Conservation (phyloP, 2,797 vertebrate genomes). For the Zonotrichia albicollis region DNA sequence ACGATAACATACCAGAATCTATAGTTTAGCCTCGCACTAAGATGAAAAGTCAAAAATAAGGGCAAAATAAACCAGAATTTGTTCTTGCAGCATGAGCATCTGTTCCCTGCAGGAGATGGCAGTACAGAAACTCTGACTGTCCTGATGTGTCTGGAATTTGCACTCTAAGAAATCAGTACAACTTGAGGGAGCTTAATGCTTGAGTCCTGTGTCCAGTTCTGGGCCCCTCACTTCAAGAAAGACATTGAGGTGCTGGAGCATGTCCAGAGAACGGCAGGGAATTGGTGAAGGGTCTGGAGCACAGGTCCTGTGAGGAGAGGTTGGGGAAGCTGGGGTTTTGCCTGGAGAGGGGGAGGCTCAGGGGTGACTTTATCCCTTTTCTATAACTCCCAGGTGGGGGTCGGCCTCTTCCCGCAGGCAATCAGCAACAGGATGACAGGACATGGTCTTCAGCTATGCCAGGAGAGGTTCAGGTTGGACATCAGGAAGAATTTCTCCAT, state of each 20-base stretch:
- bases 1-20: accelerated
- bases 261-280: background rate
- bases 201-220: background rate
- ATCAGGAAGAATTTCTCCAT: background rate
- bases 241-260: background rate
- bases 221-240: background rate
- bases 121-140: background rate
- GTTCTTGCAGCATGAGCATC: background rate
- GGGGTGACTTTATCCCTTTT: background rate
- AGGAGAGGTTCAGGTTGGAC: background rate
- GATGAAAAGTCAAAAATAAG: background rate
- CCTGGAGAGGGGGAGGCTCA: background rate
- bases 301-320: background rate
- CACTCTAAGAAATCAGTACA: background rate
- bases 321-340: background rate
- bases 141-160: background rate
- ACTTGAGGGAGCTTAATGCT: background rate
- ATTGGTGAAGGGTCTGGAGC: background rate
- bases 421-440: background rate
- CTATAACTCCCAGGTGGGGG: background rate
- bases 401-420: accelerated
- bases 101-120: background rate
- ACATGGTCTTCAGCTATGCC: background rate
- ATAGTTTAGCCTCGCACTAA: background rate
- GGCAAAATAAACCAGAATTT: background rate